Percentiles rank a stretch among this genome's conserved stretches.
Conservation (phyloP, 2,888 invertebrate species). For the Parnassius mnemosyne region DNA sequence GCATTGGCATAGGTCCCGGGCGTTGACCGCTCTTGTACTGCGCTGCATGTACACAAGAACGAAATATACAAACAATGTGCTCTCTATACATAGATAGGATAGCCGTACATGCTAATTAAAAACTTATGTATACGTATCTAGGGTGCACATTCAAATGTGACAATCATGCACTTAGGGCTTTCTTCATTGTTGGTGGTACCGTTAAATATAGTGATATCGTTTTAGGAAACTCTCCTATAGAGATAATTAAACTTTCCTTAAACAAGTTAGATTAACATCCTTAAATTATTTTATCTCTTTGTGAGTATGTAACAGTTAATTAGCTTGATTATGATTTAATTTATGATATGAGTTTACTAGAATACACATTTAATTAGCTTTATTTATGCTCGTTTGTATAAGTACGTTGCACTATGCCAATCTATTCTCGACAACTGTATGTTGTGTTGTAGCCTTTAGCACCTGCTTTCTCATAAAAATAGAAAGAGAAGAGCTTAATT, state of each 20-base stretch:
- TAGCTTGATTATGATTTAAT: conserved; percentile 10
- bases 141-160: background rate
- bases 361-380: conserved; percentile 17
- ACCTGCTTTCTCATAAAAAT: conserved; percentile 22
- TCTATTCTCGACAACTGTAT: conserved; percentile 18
- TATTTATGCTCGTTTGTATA: conserved; percentile 15
- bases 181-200: conserved; percentile 2
- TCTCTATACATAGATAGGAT: conserved; percentile 6
- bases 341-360: background rate
- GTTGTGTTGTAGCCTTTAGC: conserved; percentile 11
- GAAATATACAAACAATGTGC: conserved; percentile 16
- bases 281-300: conserved; percentile 14
- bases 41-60: conserved; percentile 17
- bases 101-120: conserved; percentile 4
- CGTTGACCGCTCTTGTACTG: conserved; percentile 55
- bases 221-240: conserved; percentile 22
- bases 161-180: background rate
- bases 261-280: conserved; percentile 19
- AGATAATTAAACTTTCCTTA: conserved; percentile 23
- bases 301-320: conserved; percentile 10
- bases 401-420: conserved; percentile 20
- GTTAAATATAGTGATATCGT: conserved; percentile 16
- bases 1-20: conserved; percentile 70
- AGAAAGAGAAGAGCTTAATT: conserved; percentile 10
- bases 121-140: background rate